Base-by-base conservation (phyloP, 1,140 invertebrate species). In the Drosophila pseudoananassae region DNA sequence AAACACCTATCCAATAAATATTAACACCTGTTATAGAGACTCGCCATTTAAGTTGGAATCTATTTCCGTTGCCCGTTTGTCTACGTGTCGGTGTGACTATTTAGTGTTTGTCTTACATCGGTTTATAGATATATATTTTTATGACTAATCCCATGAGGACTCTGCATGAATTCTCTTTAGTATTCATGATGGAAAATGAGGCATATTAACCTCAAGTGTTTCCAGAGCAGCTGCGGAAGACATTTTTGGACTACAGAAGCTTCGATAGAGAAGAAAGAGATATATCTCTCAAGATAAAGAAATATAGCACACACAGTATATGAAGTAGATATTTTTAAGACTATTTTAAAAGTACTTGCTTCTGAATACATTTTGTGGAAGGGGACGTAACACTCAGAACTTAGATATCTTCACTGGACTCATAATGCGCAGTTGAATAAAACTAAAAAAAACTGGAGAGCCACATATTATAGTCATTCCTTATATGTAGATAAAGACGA, bases 381-480 rank as follows among this genome's bases (percentile, higher is more conserved):
- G 14, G 14, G 27, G 36, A 46, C 52, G 15, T 23, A 27, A 27
- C 2, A 20, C 15, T 3, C 9, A 36, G 10, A 12, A 12, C 33
- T 10, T 3, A 10, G 33, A 36, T 36, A 36, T 36, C 33, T 36
- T 12, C 31, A 27, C 38, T 47, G 23, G 15, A 29, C 40, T 20
- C 33, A 49, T 54, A 73, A 45, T 72, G 58, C 70, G 70, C 70
- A 73, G 56, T 63, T 53, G 57, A 61, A 73, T 45, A 49, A 47
- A n/a, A n/a, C n/a, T n/a, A n/a, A n/a, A n/a, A n/a, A n/a, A n/a
- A n/a, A n/a, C n/a, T n/a, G n/a, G 40, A 40, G 4, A 12, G n/a
- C n/a, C 6, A 15, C 6, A 25, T 8, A 25, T 14, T 40, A 20
- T 31, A 14, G 20, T 33, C 20, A 46, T 1, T 17, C 33, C 17